phyloP scores from a whole-genome alignment of 1,140 invertebrate genomes.

The Drosophila nigrodunni region DNA sequence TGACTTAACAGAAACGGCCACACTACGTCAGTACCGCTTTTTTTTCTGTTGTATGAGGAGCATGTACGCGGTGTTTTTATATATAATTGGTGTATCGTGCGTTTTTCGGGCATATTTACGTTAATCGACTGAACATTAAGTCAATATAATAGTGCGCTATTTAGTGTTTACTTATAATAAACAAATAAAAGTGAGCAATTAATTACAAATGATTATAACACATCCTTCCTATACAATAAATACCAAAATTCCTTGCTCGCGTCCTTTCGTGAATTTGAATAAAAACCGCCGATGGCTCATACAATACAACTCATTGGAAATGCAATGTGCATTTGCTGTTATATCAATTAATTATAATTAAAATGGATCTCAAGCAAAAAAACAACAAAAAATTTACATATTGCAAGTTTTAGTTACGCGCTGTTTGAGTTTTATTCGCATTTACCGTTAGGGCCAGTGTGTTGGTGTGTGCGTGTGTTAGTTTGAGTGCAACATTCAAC shows the following conservation, averaged over 20 bases:
- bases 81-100: slow-evolving; percentile 28
- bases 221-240: neutral
- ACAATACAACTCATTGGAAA: slow-evolving; percentile 1
- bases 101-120: slow-evolving; percentile 46
- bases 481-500: slow-evolving; percentile 46
- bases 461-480: slow-evolving; percentile 11
- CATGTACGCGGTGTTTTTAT: slow-evolving; percentile 42
- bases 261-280: slow-evolving; percentile 34
- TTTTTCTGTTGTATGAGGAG: slow-evolving; percentile 43
- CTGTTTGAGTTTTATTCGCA: slow-evolving; percentile 40
- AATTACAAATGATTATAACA: slow-evolving; percentile 2
- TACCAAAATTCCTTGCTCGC: slow-evolving; percentile 5
- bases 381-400: slow-evolving; percentile 10
- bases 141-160: slow-evolving; percentile 25
- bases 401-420: slow-evolving; percentile 31
- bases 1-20: slow-evolving; percentile 16
- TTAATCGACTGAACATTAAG: slow-evolving; percentile 25
- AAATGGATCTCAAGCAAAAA: slow-evolving; percentile 15
- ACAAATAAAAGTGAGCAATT: slow-evolving; percentile 16
- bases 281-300: slow-evolving; percentile 20
- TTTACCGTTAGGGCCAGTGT: slow-evolving; percentile 52
- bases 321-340: slow-evolving; percentile 30
- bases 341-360: slow-evolving; percentile 34
- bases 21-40: slow-evolving; percentile 48
- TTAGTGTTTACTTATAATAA: neutral